phyloP scores from a whole-genome alignment of 2,113 vertebrate genomes.

The Siniperca knerii region DNA sequence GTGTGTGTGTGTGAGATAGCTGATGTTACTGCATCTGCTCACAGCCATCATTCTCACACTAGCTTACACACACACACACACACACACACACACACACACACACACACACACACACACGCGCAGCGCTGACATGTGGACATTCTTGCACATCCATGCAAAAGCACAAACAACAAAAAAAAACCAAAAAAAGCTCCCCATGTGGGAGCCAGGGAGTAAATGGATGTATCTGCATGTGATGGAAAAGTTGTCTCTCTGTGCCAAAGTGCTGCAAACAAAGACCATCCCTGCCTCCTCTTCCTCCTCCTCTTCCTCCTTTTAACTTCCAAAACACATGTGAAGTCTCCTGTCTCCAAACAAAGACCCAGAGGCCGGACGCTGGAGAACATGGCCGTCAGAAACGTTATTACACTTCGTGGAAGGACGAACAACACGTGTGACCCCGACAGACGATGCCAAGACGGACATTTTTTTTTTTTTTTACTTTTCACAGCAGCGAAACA shows the following conservation, averaged over 20 bases:
- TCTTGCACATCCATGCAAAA: conserved; percentile 74
- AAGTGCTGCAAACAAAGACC: conserved; percentile 62
- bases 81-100: conserved; percentile 22
- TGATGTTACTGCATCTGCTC: conserved; percentile 82
- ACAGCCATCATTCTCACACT: conserved; percentile 70
- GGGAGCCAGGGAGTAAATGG: conserved; percentile 19
- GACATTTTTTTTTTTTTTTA: no score
- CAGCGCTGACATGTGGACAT: conserved; percentile 47
- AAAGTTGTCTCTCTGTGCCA: conserved; percentile 63
- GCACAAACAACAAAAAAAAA: conserved; percentile 42
- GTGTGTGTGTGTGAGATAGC: conserved; percentile 40
- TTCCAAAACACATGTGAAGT: not conserved
- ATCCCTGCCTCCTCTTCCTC: conserved; percentile 5
- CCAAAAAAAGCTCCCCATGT: conserved; percentile 14
- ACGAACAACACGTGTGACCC: no score
- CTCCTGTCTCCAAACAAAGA: not conserved
- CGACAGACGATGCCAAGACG: no score
- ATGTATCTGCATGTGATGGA: conserved; percentile 45
- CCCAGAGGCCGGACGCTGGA: no score
- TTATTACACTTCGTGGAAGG: no score
- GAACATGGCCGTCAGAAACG: no score
- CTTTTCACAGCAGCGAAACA: no score
- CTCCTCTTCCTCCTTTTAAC: not conserved
- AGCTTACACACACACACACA: no score
- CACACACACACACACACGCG: conserved; percentile 29